Percentiles rank a stretch among this genome's conserved stretches.
Conservation (phyloP, 2,888 invertebrate species). For the Xanthorhoe spadicearia region DNA sequence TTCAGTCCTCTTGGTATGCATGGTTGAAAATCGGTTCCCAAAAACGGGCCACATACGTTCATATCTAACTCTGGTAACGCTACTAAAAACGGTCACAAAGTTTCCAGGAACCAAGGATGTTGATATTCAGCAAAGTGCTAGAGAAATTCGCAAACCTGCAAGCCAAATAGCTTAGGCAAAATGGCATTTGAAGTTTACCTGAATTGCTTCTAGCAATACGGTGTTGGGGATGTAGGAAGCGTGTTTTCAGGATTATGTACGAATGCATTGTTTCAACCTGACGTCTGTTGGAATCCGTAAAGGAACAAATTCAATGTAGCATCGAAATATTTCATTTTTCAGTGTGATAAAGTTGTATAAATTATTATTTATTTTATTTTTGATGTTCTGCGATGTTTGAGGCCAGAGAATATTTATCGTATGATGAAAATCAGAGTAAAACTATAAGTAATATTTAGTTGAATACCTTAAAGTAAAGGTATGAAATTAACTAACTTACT, state of each 20-base stretch:
- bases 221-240: background rate
- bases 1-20: too few species aligned
- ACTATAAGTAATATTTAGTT: too few species aligned
- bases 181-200: constrained; percentile 16
- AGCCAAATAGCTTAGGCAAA: constrained; percentile 18
- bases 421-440: too few species aligned
- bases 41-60: too few species aligned
- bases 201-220: constrained; percentile 13
- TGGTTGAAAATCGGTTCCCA: too few species aligned
- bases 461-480: too few species aligned
- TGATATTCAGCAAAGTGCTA: constrained; percentile 25
- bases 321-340: background rate
- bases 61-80: too few species aligned
- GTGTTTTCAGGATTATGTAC: background rate
- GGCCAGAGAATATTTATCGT: too few species aligned
- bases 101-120: constrained; percentile 4
- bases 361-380: background rate
- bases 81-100: background rate
- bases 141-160: constrained; percentile 21
- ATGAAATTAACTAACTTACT: too few species aligned
- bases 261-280: constrained; percentile 4
- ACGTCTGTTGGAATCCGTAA: background rate
- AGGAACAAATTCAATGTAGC: background rate
- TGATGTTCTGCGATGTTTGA: background rate
- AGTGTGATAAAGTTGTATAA: background rate